Percentiles rank a stretch among this genome's conserved stretches.
Conservation (phyloP, 2,113 vertebrate species). For the Nanger granti region DNA sequence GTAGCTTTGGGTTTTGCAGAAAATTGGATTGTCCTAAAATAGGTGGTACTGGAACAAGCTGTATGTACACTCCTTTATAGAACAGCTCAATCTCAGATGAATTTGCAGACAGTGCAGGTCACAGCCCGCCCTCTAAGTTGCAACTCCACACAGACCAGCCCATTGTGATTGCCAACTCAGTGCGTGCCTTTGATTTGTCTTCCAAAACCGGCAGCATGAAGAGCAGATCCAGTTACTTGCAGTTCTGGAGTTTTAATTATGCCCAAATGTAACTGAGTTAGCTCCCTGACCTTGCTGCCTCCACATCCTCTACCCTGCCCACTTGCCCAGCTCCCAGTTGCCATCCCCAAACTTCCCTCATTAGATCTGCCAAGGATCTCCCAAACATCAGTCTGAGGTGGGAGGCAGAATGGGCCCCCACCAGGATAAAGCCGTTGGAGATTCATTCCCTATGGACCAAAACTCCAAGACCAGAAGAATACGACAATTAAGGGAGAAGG, state of each 20-base stretch:
- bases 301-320: fast-evolving
- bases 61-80: not conserved
- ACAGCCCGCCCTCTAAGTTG: not conserved
- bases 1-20: constrained; percentile 33
- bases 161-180: not conserved
- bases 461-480: not conserved
- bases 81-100: not conserved
- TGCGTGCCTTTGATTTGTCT: not conserved
- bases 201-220: not conserved
- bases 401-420: not conserved
- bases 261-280: not conserved
- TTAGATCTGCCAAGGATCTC: not conserved
- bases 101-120: not conserved
- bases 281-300: not conserved
- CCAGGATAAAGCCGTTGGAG: not conserved
- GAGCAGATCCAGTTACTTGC: not conserved
- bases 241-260: not conserved
- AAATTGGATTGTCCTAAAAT: constrained; percentile 39
- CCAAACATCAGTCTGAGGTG: not conserved
- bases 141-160: not conserved
- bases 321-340: not conserved
- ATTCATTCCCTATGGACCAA: not conserved
- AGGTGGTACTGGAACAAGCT: not conserved
- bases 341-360: not conserved
- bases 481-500: not conserved